These are phyloP conservation scores for Nothocercus nigrocapillus DNA, from an alignment of 2,113 vertebrate genomes.

Conservation along the genomic window DNA sequence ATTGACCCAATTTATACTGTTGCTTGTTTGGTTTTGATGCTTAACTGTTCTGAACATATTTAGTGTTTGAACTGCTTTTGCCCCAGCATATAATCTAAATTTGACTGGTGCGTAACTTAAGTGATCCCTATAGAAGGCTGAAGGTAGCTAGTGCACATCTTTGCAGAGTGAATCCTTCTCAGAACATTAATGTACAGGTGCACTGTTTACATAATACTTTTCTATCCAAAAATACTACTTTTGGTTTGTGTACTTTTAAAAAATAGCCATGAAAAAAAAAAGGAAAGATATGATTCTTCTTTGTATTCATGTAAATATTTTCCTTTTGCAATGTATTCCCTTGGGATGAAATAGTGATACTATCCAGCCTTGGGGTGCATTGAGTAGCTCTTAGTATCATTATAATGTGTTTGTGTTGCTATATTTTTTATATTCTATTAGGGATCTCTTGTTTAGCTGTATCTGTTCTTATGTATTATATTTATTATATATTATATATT, in stretches of 20 bases:
- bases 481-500: no score
- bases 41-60: not conserved
- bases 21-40: not conserved
- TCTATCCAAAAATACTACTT: not conserved
- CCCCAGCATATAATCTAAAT: not conserved
- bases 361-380: not conserved
- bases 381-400: rapidly evolving
- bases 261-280: not conserved
- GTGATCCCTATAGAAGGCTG: not conserved
- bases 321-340: not conserved
- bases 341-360: not conserved
- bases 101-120: not conserved
- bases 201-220: not conserved
- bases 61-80: not conserved
- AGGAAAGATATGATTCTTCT: not conserved
- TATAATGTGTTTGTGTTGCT: rapidly evolving
- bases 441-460: not conserved
- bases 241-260: not conserved
- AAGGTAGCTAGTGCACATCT: rapidly evolving
- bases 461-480: not conserved
- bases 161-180: not conserved
- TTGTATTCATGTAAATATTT: not conserved
- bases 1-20: not conserved
- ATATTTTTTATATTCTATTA: not conserved
- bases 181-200: not conserved